Conservation (phyloP, 2,888 invertebrate genomes). For the Cosmia trapezina region DNA sequence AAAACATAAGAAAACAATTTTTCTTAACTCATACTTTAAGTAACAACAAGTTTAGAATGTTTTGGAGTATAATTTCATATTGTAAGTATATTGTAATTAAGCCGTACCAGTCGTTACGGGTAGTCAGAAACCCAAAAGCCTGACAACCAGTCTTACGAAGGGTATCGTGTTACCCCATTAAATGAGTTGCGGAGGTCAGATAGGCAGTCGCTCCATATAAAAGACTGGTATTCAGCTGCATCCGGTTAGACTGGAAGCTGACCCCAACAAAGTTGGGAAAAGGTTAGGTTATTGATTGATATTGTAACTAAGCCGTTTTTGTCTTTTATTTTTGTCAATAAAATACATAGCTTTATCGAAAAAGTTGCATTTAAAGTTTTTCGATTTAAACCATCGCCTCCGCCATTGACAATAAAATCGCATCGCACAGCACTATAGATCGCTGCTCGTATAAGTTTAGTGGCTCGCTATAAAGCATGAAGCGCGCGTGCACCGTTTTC, state of each 20-base stretch:
- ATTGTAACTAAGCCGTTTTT: neutral
- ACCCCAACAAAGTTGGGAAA: neutral
- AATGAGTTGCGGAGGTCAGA: neutral
- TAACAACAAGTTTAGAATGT: too few species aligned
- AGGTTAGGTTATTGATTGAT: neutral
- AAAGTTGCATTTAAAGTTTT: slow-evolving; percentile 5
- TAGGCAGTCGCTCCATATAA: neutral
- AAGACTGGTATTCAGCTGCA: neutral
- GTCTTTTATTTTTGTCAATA: neutral
- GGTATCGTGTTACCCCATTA: neutral
- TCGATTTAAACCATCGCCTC: slow-evolving; percentile 23
- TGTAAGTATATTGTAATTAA: neutral
- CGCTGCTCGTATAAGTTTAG: slow-evolving; percentile 64
- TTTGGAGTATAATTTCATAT: neutral
- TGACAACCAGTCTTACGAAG: neutral
- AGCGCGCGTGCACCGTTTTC: slow-evolving; percentile 89
- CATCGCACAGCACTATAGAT: slow-evolving; percentile 37
- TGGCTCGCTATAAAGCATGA: slow-evolving; percentile 78
- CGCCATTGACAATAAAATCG: slow-evolving; percentile 36
- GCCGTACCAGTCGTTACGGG: neutral
- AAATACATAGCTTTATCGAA: neutral
- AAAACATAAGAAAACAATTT: too few species aligned
- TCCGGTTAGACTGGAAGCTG: neutral
- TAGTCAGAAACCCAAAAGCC: neutral
- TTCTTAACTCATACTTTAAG: too few species aligned